Base-by-base conservation (phyloP, 2,113 vertebrate species). In the Indicator maculatus region DNA sequence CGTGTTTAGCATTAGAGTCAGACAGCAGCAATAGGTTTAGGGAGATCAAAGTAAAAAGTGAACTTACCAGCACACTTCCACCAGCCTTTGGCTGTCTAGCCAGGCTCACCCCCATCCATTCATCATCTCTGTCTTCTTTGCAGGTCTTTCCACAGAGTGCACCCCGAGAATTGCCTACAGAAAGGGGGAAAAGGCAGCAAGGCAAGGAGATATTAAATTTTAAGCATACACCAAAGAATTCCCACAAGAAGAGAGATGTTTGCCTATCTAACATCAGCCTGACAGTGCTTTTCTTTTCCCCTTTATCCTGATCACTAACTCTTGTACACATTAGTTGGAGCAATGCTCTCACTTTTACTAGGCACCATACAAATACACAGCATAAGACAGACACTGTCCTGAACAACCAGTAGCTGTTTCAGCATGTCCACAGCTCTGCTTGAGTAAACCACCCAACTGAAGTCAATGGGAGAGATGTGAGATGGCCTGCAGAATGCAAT, bases 81-180 rank as follows among this genome's bases (percentile, higher is more conserved):
- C 98, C 97, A 58, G 97, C 96, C 89, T 90, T 98, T 28, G 99
- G 97, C 98, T 99, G 99, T 53, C 99, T 98, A 52, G 99, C 98
- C 95, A 99, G 96, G 93, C 98, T 99, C 93, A 99, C 99, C 2
- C 99, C 99, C 99, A 99, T 99, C 99, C 99, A 99, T 97, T 99
- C 99, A 11, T 99, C 97, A 28, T 99, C 98, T 77, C 99, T 96
- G 96, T 99, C 98, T 80, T 98, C 99, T 94, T 98, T 98, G 95
- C 99, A 99, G 6, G 99, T 99, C 98, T 99, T 99, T 71, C 99
- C 99, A 76, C 99, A 99, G 19, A 98, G 93, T 30, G 92, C 96
- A 31, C 98, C 98, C 47, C 89, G 98, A 94, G 94, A 98, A 97
- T 98, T 99, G 97, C 98, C 99, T 99, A 74, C 41, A 97, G 50